Conservation (phyloP, 2,888 invertebrate species). For the Ophion ventricosus region DNA sequence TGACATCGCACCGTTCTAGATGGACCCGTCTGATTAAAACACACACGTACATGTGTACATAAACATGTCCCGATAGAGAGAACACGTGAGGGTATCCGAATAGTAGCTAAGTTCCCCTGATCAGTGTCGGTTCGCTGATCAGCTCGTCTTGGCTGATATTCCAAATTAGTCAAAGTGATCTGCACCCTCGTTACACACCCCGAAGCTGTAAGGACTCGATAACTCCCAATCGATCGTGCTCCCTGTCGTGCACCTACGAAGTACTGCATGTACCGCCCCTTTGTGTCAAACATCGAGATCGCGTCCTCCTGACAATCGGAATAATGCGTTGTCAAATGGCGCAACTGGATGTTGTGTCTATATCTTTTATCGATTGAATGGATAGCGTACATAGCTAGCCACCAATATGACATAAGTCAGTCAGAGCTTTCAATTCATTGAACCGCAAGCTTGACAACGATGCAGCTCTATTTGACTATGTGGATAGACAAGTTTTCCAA, state of each 20-base stretch:
- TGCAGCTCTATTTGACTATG: neutral
- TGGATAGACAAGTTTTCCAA: neutral
- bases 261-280: neutral
- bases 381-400: neutral
- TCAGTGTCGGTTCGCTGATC: conserved; percentile 47
- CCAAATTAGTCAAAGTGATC: conserved; percentile 49
- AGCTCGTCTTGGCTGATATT: conserved; percentile 46
- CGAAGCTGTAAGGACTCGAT: conserved; percentile 10
- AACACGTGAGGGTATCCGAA: conserved; percentile 13
- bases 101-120: conserved; percentile 28
- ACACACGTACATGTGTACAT: conserved; percentile 12
- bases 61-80: conserved; percentile 8
- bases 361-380: conserved; percentile 1
- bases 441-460: neutral
- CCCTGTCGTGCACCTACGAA: neutral
- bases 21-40: conserved; percentile 17
- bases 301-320: conserved; percentile 10
- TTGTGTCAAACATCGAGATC: neutral
- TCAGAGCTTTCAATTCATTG: neutral
- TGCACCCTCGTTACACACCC: conserved; percentile 15
- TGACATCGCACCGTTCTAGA: neutral
- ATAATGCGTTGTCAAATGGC: conserved; percentile 9
- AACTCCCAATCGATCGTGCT: conserved; percentile 27
- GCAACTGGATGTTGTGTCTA: neutral
- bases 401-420: neutral